These are phyloP conservation scores for Scomber colias DNA, from an alignment of 2,113 vertebrate genomes.

Conservation along the genomic window DNA sequence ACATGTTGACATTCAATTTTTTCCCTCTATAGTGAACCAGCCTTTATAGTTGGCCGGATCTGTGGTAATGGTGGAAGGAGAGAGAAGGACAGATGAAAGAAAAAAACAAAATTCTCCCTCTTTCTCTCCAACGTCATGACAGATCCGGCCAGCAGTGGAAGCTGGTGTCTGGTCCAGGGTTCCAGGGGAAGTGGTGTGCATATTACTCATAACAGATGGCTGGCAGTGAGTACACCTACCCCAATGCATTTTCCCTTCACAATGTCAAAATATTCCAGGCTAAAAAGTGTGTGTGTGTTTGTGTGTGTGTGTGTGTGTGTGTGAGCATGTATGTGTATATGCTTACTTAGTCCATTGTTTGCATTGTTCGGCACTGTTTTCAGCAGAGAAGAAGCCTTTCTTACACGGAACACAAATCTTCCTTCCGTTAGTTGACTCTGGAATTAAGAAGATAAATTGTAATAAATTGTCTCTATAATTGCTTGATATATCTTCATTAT, in stretches of 20 bases:
- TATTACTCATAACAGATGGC: constrained; percentile 62
- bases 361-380: constrained; percentile 84
- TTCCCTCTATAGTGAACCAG: background rate
- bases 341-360: constrained; percentile 94
- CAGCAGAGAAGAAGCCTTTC: constrained; percentile 88
- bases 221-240: constrained; percentile 20
- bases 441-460: background rate
- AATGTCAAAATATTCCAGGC: constrained; percentile 17
- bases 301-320: background rate
- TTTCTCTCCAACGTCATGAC: constrained; percentile 3
- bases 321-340: background rate
- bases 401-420: constrained; percentile 82
- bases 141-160: constrained; percentile 37
- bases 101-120: constrained; percentile 23
- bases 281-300: constrained; percentile 24
- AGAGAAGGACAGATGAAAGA: constrained; percentile 2
- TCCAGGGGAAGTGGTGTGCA: constrained; percentile 64
- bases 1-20: background rate
- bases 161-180: constrained; percentile 46
- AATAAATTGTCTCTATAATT: background rate
- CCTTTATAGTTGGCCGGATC: background rate
- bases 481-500: background rate
- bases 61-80: background rate
- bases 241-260: constrained; percentile 44
- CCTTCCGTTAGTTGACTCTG: constrained; percentile 67